A percentile compares a stretch with the other conserved stretches of the same genome.
Evolutionary conservation across 2,888 invertebrate genomes (phyloP).

Genomic region (Drosophila glabriapex): DNA sequence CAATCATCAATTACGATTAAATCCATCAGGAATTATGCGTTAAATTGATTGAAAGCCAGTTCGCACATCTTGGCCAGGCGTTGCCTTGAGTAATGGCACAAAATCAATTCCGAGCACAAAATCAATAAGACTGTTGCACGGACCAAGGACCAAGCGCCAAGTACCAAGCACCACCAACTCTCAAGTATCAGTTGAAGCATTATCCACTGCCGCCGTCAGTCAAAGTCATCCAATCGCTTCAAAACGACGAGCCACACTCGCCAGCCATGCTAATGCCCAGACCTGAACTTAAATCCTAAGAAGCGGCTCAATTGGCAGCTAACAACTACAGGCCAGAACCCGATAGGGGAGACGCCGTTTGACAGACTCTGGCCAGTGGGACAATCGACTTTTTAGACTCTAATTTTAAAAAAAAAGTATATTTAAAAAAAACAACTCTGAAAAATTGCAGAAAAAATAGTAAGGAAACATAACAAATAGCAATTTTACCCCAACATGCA

Average conservation of each 20-base stretch:
- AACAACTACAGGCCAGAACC: conserved; percentile 33
- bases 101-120: conserved; percentile 70
- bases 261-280: conserved; percentile 31
- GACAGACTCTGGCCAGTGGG: conserved; percentile 9
- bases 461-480: conserved; percentile 46
- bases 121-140: conserved; percentile 73
- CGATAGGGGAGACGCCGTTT: conserved; percentile 9
- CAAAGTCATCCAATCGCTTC: conserved; percentile 57
- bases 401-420: conserved; percentile 56
- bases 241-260: conserved; percentile 16
- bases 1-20: conserved; percentile 85
- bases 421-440: conserved; percentile 5
- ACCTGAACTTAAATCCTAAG: conserved; percentile 53
- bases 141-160: background rate
- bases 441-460: conserved; percentile 37
- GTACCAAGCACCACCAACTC: background rate
- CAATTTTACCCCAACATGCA: conserved; percentile 38
- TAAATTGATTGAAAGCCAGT: conserved; percentile 84
- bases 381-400: conserved; percentile 38
- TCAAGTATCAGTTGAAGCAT: conserved; percentile 25
- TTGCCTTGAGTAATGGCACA: conserved; percentile 67
- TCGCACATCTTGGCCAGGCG: conserved; percentile 65
- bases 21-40: conserved; percentile 84
- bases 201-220: conserved; percentile 50
- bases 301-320: conserved; percentile 53